Percentiles rank a stretch among this genome's conserved stretches.
These are phyloP conservation scores for Hippolais icterina DNA, from an alignment of 2,113 vertebrate genomes.

Conservation along the genomic window DNA sequence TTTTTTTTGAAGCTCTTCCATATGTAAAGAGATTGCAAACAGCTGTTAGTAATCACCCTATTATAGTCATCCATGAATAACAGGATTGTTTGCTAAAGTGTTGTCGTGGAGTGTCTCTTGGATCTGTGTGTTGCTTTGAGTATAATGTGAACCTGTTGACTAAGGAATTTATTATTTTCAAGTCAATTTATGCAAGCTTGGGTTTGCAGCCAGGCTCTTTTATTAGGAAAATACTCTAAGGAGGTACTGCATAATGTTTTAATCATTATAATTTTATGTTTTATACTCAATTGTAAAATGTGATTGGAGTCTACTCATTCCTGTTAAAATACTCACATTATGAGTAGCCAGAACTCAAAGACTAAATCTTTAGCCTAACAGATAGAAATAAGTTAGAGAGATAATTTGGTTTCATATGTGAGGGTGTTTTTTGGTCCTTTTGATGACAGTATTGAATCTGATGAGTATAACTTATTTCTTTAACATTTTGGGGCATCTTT, in stretches of 20 bases:
- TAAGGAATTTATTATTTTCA: constrained; percentile 51
- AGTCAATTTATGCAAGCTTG: constrained; percentile 13
- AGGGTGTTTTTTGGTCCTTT: neutral
- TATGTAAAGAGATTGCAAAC: constrained; percentile 42
- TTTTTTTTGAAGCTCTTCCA: constrained; percentile 36
- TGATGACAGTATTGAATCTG: neutral
- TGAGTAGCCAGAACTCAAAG: neutral
- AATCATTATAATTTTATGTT: constrained; percentile 4
- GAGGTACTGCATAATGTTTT: neutral
- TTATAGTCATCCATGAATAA: constrained; percentile 60
- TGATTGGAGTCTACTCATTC: neutral
- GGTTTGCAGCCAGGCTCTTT: constrained; percentile 12
- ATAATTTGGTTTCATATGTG: neutral
- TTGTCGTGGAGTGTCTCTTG: constrained; percentile 37
- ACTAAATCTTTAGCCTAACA: neutral
- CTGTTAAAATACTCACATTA: neutral
- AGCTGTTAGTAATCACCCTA: constrained; percentile 57
- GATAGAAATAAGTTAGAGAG: neutral
- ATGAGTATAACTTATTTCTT: neutral
- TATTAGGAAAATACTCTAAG: constrained; percentile 5
- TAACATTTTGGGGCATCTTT: neutral
- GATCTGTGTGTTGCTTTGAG: constrained; percentile 2
- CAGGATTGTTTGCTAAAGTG: constrained; percentile 61
- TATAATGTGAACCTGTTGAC: constrained; percentile 55
- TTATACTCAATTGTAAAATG: neutral